Evolutionary conservation across 2,113 vertebrate species (phyloP).

Genomic region (Callipepla squamata): DNA sequence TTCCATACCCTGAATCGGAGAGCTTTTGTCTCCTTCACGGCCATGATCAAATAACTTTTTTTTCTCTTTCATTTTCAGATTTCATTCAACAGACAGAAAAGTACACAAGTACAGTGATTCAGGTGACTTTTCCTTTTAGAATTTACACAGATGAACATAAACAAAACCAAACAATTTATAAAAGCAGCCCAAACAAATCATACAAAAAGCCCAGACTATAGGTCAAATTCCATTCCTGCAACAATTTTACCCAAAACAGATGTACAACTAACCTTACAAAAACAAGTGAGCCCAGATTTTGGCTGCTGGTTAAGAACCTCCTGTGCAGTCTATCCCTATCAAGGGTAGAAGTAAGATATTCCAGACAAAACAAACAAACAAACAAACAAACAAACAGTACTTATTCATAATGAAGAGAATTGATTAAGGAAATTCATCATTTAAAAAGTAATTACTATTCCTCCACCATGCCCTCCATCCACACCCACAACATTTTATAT

Average conservation of each 20-base stretch:
- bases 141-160: slow-evolving; percentile 40
- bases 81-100: slow-evolving; percentile 10
- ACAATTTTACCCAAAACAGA: slow-evolving; percentile 66
- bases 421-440: not conserved
- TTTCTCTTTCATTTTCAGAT: not conserved
- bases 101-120: not conserved
- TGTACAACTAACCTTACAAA: slow-evolving; percentile 51
- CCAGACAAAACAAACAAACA: not conserved
- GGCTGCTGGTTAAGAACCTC: slow-evolving; percentile 52
- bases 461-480: not conserved
- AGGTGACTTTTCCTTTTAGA: slow-evolving; percentile 30
- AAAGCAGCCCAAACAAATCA: slow-evolving; percentile 26
- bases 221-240: slow-evolving; percentile 59
- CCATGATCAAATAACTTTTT: not conserved
- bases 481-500: not conserved
- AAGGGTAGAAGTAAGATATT: not conserved
- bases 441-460: not conserved
- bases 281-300: slow-evolving; percentile 17
- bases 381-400: not conserved
- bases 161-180: slow-evolving; percentile 3
- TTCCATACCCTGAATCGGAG: not conserved
- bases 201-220: not conserved
- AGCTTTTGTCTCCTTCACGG: not conserved
- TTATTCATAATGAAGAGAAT: not conserved
- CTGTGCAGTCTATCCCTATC: not conserved